phyloP scores from a whole-genome alignment of 2,888 invertebrate genomes.

The Drosophila phalerata region DNA sequence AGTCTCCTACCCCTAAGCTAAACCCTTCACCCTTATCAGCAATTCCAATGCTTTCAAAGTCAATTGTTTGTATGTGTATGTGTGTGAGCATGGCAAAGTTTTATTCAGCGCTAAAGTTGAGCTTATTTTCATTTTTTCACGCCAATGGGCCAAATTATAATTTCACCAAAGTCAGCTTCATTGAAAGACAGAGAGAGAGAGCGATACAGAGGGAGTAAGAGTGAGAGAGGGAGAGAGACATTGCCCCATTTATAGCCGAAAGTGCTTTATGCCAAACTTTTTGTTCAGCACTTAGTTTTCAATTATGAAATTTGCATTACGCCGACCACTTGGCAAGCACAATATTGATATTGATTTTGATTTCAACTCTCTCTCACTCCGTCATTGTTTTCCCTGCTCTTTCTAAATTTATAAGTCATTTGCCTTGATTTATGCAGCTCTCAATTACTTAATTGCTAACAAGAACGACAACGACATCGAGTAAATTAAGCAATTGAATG shows the following conservation, averaged over 20 bases:
- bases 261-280: constrained; percentile 67
- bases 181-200: background rate
- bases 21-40: background rate
- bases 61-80: constrained; percentile 57
- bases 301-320: constrained; percentile 79
- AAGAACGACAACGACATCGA: constrained; percentile 10
- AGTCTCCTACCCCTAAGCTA: background rate
- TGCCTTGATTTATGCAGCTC: constrained; percentile 48
- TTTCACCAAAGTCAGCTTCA: constrained; percentile 23
- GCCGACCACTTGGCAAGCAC: constrained; percentile 61
- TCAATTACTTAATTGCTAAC: constrained; percentile 74
- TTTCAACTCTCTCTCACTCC: constrained; percentile 17
- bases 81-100: constrained; percentile 55
- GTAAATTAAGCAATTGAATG: constrained; percentile 69
- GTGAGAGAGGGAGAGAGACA: background rate
- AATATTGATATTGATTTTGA: constrained; percentile 79
- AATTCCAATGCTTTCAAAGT: constrained; percentile 63
- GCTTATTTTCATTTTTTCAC: constrained; percentile 77
- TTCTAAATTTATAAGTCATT: constrained; percentile 14
- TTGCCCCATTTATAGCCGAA: constrained; percentile 42
- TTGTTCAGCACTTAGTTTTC: constrained; percentile 75
- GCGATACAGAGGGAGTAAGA: background rate
- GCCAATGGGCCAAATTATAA: constrained; percentile 70
- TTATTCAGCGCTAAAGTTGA: constrained; percentile 66
- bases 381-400: background rate